Base-by-base conservation (phyloP, 2,888 invertebrate species). In the Amphipoea oculea region DNA sequence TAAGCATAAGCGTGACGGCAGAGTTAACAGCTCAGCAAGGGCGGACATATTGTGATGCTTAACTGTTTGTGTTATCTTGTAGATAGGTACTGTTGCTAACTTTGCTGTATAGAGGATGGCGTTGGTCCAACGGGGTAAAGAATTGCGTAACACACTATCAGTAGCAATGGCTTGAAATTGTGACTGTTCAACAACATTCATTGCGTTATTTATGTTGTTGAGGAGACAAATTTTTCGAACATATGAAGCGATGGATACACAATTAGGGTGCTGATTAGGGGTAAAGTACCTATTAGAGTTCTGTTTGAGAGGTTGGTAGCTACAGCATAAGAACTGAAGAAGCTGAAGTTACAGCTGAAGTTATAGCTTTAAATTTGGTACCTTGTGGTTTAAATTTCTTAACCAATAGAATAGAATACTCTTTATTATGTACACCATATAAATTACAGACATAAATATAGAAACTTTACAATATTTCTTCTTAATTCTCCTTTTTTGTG, bases 1-100 rank as follows among this genome's bases (percentile, higher is more conserved):
- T 90, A 84, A 85, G 78, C 69, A 70, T 76, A 36, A 36, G 84
- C 90, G 90, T 89, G 89, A 87, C 81, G 62, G 70, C 60, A 77
- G 77, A 63, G 90, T 90, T 90, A 72, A 86, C 73, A 72, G 60
- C 23, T 29, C 45, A 63, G 69, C 83, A 78, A 86, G 87, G 87
- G 79, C 85, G 73, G 40, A 5, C 73, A 76, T 84, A 84, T 81
- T 82, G 74, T 80, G 77, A 57, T 68, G 79, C 54, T n/a, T 82
- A 73, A 60, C 66, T 65, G 70, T 62, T n/a, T 17, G 73, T 42
- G 73, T 79, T 80, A 81, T 83, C 73, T 86, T 17, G 67, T 83
- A 40, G 65, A 73, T 23, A 65, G 23, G 11, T 60, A 5, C 7
- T 77, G 73, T 82, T 87, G 87, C 78, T 80, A 71, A 65, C 54